Percentiles rank a stretch among this genome's conserved stretches.
Conservation (phyloP, 2,113 vertebrate species). For the Chrysochloris asiatica region DNA sequence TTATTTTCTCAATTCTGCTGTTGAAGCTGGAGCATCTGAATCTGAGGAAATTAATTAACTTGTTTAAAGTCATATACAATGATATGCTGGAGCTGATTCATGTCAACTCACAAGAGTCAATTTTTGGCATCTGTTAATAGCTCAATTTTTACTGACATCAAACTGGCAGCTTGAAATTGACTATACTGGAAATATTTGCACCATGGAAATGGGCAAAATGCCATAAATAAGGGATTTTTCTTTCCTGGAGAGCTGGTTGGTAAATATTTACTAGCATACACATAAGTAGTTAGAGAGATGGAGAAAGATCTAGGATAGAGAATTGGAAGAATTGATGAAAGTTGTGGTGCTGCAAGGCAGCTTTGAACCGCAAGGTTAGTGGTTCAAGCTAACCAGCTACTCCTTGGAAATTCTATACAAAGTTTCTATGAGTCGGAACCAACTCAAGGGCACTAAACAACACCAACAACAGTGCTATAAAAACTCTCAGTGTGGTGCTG, state of each 20-base stretch:
- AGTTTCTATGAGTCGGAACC: no score
- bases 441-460: no score
- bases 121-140: not conserved
- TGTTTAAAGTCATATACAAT: not conserved
- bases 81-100: rapidly evolving
- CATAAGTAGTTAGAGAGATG: not conserved
- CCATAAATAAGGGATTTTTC: not conserved
- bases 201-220: not conserved
- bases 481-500: no score
- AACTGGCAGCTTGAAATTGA: not conserved
- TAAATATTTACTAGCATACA: not conserved
- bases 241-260: not conserved
- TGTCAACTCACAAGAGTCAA: not conserved
- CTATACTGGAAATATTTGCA: not conserved
- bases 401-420: no score
- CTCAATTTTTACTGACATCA: not conserved
- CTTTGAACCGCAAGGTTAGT: no score
- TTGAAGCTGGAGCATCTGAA: not conserved
- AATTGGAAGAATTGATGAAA: not conserved
- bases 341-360: no score
- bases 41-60: not conserved
- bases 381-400: no score
- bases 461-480: no score
- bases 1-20: not conserved
- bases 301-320: not conserved